Evolutionary conservation across 30 jellyfish, hydroid and myxozoan species (phyloP).

Genomic region (Mastigias papua): DNA sequence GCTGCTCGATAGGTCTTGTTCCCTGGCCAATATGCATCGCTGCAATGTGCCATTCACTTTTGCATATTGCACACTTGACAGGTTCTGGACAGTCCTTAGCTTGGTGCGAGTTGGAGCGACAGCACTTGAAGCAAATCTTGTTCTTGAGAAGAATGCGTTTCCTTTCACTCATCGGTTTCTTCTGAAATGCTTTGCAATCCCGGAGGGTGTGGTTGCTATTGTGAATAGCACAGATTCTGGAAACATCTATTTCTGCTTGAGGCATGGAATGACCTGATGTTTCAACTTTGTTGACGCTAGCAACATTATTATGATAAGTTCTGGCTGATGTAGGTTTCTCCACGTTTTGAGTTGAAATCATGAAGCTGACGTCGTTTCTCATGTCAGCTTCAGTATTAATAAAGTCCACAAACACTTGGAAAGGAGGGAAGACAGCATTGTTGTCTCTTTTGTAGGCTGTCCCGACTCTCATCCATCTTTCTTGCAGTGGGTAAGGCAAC

Average conservation of each 20-base stretch:
- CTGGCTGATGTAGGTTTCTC: slow-evolving; percentile 26
- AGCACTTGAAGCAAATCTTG: slow-evolving; percentile 46
- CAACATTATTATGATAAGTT: neutral
- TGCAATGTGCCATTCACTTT: slow-evolving; percentile 31
- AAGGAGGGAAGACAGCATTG: slow-evolving; percentile 38
- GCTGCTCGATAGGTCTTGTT: slow-evolving; percentile 11
- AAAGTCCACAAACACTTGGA: slow-evolving; percentile 30
- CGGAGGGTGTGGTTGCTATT: slow-evolving; percentile 34
- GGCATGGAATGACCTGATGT: neutral
- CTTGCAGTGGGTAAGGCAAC: slow-evolving; percentile 59
- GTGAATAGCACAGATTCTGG: slow-evolving; percentile 31
- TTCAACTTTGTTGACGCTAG: slow-evolving; percentile 36
- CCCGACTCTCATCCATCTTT: slow-evolving; percentile 47
- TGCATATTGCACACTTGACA: slow-evolving; percentile 32
- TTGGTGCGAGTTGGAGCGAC: slow-evolving; percentile 33
- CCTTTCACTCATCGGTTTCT: slow-evolving; percentile 45
- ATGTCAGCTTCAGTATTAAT: slow-evolving; percentile 41
- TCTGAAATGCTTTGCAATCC: slow-evolving; percentile 52
- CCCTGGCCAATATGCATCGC: slow-evolving; percentile 39
- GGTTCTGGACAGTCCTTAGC: slow-evolving; percentile 25
- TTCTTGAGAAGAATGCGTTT: slow-evolving; percentile 21
- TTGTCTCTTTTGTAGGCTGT: slow-evolving; percentile 17
- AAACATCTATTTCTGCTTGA: slow-evolving; percentile 20
- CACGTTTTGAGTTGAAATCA: slow-evolving; percentile 8
- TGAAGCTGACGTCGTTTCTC: slow-evolving; percentile 56